Conservation (phyloP, 2,888 invertebrate genomes). For the Silvanus unidentatus region DNA sequence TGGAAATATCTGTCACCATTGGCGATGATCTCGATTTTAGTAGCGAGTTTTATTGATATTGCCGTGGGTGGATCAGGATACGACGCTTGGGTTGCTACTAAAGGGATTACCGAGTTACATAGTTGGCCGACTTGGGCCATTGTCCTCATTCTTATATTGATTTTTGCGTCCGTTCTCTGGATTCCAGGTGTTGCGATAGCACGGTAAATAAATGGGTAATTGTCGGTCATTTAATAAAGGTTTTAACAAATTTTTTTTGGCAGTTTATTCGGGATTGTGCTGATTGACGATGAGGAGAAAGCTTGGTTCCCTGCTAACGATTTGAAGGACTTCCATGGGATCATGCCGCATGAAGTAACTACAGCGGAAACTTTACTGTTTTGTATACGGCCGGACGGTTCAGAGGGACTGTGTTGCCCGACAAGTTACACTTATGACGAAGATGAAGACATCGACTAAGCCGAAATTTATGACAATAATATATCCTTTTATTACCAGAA, state of each 20-base stretch:
- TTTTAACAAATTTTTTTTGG: background rate
- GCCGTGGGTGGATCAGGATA: slow-evolving; percentile 76
- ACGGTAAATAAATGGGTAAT: slow-evolving; percentile 53
- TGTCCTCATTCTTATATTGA: slow-evolving; percentile 63
- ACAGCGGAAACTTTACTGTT: slow-evolving; percentile 72
- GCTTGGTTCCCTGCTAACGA: slow-evolving; percentile 91
- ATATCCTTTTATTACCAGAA: background rate
- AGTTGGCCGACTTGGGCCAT: slow-evolving; percentile 89
- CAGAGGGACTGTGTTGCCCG: slow-evolving; percentile 77
- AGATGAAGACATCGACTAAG: slow-evolving; percentile 20
- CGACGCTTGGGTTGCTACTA: slow-evolving; percentile 72
- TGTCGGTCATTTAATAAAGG: background rate
- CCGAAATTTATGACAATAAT: background rate
- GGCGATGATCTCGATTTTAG: slow-evolving; percentile 80
- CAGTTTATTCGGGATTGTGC: slow-evolving; percentile 71
- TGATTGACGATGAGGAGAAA: slow-evolving; percentile 83
- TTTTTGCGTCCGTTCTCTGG: slow-evolving; percentile 80
- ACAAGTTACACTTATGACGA: slow-evolving; percentile 56
- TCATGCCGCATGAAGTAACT: slow-evolving; percentile 77
- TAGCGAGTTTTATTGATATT: slow-evolving; percentile 78
- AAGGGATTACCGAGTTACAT: slow-evolving; percentile 66
- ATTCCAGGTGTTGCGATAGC: slow-evolving; percentile 77
- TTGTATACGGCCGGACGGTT: slow-evolving; percentile 77
- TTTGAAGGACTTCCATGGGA: slow-evolving; percentile 81
- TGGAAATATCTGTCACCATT: slow-evolving; percentile 91